Evolutionary conservation across 2,113 vertebrate genomes (phyloP).

Genomic region (Sylvilagus bachmani): DNA sequence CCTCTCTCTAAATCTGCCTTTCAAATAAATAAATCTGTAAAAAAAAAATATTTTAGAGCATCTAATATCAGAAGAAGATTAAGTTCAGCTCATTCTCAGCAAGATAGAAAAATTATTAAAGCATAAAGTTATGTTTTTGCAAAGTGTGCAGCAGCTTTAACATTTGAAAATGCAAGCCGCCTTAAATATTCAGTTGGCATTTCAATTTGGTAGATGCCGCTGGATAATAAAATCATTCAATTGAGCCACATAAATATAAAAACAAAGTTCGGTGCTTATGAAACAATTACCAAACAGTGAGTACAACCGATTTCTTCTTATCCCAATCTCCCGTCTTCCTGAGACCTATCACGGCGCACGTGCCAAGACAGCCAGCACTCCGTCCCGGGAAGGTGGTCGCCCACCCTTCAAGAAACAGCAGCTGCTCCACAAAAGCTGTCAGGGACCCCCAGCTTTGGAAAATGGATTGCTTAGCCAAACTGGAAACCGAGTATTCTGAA

Average conservation of each 20-base stretch:
- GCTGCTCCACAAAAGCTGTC: rapidly evolving
- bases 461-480: not conserved
- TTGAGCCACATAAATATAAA: not conserved
- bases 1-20: no score
- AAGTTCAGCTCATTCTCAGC: not conserved
- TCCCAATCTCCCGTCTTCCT: not conserved
- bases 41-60: not conserved
- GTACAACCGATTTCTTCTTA: not conserved
- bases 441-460: not conserved
- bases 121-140: not conserved
- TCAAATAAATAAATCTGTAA: no score
- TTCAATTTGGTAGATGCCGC: not conserved
- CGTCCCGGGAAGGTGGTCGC: not conserved
- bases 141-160: constrained; percentile 6
- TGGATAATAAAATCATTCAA: constrained; percentile 18
- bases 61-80: not conserved
- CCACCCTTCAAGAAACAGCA: not conserved
- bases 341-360: not conserved
- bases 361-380: not conserved
- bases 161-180: constrained; percentile 15
- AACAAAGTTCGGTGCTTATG: not conserved
- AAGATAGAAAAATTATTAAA: constrained; percentile 26
- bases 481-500: not conserved
- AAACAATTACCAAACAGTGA: not conserved
- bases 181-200: not conserved